Evolutionary conservation across 2,113 vertebrate species (phyloP), one percentile per base, ranked within the genome.

Genomic region (Rana temporaria): DNA sequence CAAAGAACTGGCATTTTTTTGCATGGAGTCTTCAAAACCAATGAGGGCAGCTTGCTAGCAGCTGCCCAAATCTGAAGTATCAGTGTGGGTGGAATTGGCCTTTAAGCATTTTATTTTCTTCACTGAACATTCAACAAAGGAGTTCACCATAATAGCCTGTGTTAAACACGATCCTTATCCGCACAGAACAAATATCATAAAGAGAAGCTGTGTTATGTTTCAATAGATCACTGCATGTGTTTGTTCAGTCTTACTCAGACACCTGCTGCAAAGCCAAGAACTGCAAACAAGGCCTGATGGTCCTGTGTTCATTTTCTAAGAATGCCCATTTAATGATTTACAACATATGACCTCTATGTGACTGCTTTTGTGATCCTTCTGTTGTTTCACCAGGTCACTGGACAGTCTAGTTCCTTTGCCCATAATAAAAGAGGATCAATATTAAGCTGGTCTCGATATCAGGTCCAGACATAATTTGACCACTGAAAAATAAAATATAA

Each of bases 111-210:
- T n/a, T n/a, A 56, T n/a, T 38, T 5, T 26, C 71, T 60, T 60
- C 56, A 20, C 8, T 74, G 55, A 20, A 8, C 55, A 34, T 74
- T 56, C 30, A 30, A 73, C 18, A 9, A 15, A 74, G 18, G n/a
- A 59, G 20, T 56, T 74, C 26, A 56, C 55, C 15, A 34, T 30
- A 38, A 30, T 12, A 74, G 55, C 56, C 19, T 8, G 57, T 4
- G 6, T n/a, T 53, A 26, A 73, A 30, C 22, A 60, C 19, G 16
- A 32, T 74, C 59, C 17, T 60, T 59, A 74, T 60, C 30, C 30
- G n/a, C 32, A 38, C 7, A 22, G 71, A 74, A 34, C 55, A 60
- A 56, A 32, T 73, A 57, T 73, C 70, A 73, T 73, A 59, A 74
- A 74, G 18, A 59, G 55, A 20, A 56, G n/a, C 26, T 4, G 18